Evolutionary conservation across 2,797 vertebrate species (phyloP).

Genomic region (Taenioides sp.): DNA sequence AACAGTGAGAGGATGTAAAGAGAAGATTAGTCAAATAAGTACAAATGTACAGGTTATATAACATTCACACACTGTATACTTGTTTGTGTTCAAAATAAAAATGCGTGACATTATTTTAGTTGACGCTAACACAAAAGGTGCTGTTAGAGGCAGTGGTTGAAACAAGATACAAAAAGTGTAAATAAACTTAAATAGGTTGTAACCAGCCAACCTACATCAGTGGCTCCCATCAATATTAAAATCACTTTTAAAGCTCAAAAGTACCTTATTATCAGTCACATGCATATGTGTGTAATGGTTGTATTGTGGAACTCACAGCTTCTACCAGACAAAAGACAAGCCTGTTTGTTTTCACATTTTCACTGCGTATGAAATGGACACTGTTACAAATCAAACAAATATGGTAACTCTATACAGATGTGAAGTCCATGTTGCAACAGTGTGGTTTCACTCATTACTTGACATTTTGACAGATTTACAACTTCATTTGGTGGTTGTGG

Average conservation of each 20-base stretch:
- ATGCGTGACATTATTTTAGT: not conserved
- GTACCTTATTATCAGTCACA: not conserved
- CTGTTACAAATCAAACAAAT: not conserved
- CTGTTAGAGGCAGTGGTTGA: constrained; percentile 11
- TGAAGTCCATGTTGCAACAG: not conserved
- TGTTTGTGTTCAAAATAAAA: not conserved
- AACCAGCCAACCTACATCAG: constrained; percentile 65
- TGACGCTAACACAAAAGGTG: not conserved
- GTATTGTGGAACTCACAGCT: not conserved
- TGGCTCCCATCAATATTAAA: not conserved
- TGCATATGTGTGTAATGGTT: not conserved
- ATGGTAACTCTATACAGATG: not conserved
- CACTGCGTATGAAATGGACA: not conserved
- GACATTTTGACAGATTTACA: not conserved
- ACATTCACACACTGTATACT: not conserved
- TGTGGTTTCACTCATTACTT: no score
- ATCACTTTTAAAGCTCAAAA: not conserved
- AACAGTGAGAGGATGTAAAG: constrained; percentile 14
- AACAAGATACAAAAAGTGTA: constrained; percentile 15
- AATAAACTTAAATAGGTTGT: constrained; percentile 48
- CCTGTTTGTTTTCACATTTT: not conserved
- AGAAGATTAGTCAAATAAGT: not conserved
- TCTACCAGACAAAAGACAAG: not conserved
- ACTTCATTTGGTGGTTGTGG: not conserved
- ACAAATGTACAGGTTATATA: constrained; percentile 7